phyloP scores from a whole-genome alignment of 1,140 invertebrate genomes.

The Eurosta solidaginis region DNA sequence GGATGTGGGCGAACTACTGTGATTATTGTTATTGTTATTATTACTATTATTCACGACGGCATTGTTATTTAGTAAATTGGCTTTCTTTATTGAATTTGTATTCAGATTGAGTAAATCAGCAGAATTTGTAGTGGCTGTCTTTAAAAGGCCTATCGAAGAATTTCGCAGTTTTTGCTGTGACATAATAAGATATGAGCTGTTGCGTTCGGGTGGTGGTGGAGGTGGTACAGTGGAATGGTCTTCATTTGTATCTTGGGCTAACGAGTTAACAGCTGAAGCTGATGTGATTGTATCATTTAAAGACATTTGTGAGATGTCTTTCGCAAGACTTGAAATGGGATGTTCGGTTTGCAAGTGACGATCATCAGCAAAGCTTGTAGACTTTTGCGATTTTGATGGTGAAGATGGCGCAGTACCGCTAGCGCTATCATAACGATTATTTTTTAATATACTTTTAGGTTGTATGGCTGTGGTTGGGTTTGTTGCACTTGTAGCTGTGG shows the following conservation, averaged over 20 bases:
- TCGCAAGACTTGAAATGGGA: slow-evolving; percentile 51
- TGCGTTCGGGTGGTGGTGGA: slow-evolving; percentile 76
- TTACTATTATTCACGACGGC: slow-evolving; percentile 36
- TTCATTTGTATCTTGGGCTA: slow-evolving; percentile 36
- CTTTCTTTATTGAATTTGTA: slow-evolving; percentile 43
- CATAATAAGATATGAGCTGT: slow-evolving; percentile 82
- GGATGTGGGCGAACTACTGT: background rate
- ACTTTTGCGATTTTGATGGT: slow-evolving; percentile 58
- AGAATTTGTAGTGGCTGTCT: slow-evolving; percentile 53
- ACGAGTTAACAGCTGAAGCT: slow-evolving; percentile 42
- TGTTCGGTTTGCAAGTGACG: slow-evolving; percentile 55
- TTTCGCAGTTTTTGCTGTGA: slow-evolving; percentile 63
- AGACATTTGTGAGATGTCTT: slow-evolving; percentile 47
- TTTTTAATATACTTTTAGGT: slow-evolving; percentile 58
- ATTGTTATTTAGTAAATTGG: slow-evolving; percentile 36
- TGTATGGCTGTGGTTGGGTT: slow-evolving; percentile 40
- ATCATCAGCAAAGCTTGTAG: slow-evolving; percentile 57
- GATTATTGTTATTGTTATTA: slow-evolving; percentile 44
- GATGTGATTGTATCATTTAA: slow-evolving; percentile 26
- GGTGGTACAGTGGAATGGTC: slow-evolving; percentile 57
- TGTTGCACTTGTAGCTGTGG: slow-evolving; percentile 26
- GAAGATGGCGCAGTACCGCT: slow-evolving; percentile 49
- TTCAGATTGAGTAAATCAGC: slow-evolving; percentile 40
- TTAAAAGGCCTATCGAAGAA: slow-evolving; percentile 44
- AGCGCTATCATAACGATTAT: slow-evolving; percentile 54